A percentile compares a stretch with the other conserved stretches of the same genome.
Evolutionary conservation across 1,140 invertebrate genomes (phyloP).

Genomic region (Brachionus calyciflorus): DNA sequence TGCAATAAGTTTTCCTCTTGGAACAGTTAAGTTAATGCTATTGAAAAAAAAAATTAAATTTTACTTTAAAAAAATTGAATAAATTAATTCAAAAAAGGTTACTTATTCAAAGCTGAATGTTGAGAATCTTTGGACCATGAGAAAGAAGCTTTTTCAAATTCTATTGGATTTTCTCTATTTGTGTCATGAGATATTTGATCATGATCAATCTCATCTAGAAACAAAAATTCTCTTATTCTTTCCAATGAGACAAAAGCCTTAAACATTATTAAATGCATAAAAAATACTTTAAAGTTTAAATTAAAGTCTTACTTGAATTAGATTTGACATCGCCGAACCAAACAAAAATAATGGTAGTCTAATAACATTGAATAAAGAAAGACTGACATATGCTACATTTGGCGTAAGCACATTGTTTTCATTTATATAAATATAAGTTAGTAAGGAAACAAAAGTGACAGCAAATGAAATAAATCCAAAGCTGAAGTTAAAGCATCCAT

Average conservation of each 20-base stretch:
- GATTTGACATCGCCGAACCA: too few relatives aligned
- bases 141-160: neutral
- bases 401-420: slow-evolving; percentile 59
- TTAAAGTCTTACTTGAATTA: slow-evolving; percentile 23
- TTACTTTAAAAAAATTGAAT: neutral
- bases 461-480: slow-evolving; percentile 8
- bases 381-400: too few relatives aligned
- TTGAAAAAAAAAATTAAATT: neutral
- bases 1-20: neutral
- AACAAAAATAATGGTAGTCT: too few relatives aligned
- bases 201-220: neutral
- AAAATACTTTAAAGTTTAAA: neutral
- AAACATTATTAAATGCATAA: neutral
- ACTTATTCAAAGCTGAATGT: slow-evolving; percentile 9
- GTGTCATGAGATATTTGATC: neutral
- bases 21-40: neutral
- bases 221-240: slow-evolving; percentile 19
- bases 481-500: neutral
- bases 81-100: neutral
- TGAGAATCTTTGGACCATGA: neutral
- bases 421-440: slow-evolving; percentile 59
- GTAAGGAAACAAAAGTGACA: slow-evolving; percentile 53
- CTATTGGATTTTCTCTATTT: neutral
- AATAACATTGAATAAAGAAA: too few relatives aligned
- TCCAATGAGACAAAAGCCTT: slow-evolving; percentile 12